These are phyloP conservation scores for Neogobius melanostomus DNA, from an alignment of 2,113 vertebrate genomes.

Conservation along the genomic window DNA sequence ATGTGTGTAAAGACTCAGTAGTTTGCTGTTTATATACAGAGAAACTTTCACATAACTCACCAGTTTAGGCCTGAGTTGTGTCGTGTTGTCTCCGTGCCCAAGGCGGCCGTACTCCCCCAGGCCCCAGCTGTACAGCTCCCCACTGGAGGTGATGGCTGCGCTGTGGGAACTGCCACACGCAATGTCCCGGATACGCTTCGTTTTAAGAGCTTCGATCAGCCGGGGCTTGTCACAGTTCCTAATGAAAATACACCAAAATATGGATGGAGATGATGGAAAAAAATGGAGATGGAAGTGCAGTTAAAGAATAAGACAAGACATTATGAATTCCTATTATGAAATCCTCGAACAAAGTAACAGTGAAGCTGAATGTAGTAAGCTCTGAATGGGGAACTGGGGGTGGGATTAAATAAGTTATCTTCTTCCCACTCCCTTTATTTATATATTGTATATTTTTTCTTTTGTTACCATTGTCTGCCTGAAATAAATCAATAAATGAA, in stretches of 20 bases:
- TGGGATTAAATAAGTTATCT: too few relatives aligned
- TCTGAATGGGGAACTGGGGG: too few relatives aligned
- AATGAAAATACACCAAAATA: neutral
- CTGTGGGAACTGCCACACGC: constrained; percentile 98
- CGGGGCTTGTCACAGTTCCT: constrained; percentile 99
- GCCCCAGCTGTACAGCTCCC: constrained; percentile 96
- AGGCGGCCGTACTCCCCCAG: constrained; percentile 95
- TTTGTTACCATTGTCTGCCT: too few relatives aligned
- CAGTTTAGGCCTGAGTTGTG: constrained; percentile 96
- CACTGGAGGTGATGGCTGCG: constrained; percentile 95
- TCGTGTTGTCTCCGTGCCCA: constrained; percentile 96
- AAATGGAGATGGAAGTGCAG: neutral
- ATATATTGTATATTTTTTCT: too few relatives aligned
- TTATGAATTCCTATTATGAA: too few relatives aligned
- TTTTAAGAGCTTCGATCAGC: constrained; percentile 93
- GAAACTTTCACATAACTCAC: constrained; percentile 63
- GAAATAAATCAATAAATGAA: too few relatives aligned
- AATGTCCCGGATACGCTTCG: constrained; percentile 95
- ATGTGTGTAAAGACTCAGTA: neutral
- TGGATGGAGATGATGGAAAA: neutral
- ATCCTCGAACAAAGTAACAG: too few relatives aligned
- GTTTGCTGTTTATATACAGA: neutral
- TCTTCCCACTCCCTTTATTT: too few relatives aligned
- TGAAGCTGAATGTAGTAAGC: too few relatives aligned
- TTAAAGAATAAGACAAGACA: too few relatives aligned